These are phyloP conservation scores for Pavo muticus DNA, from an alignment of 2,113 vertebrate species.

Conservation along the genomic window DNA sequence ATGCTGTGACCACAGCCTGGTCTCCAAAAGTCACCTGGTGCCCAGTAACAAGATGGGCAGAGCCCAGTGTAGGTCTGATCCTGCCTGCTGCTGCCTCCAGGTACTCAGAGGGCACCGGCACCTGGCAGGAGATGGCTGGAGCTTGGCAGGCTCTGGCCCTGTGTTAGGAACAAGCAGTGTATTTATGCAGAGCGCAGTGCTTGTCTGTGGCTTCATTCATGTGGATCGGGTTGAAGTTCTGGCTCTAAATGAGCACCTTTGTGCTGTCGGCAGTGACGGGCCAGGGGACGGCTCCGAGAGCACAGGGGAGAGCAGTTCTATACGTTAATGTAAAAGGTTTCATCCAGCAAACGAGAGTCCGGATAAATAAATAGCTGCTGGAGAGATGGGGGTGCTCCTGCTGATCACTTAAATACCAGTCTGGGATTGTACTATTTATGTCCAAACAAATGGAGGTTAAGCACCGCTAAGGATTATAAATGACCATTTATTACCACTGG, in stretches of 20 bases:
- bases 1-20: rapidly evolving
- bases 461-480: constrained; percentile 1
- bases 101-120: not conserved
- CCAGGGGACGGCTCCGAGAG: not conserved
- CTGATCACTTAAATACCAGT: constrained; percentile 32
- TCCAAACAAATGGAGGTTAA: constrained; percentile 29
- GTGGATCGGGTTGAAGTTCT: constrained; percentile 33
- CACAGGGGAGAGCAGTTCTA: constrained; percentile 41
- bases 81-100: not conserved
- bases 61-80: rapidly evolving
- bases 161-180: not conserved
- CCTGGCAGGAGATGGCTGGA: not conserved
- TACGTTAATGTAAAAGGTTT: not conserved
- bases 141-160: not conserved
- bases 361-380: constrained; percentile 41
- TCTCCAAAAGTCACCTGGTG: not conserved
- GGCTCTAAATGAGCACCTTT: constrained; percentile 70
- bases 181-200: constrained; percentile 17
- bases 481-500: not conserved
- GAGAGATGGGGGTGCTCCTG: not conserved
- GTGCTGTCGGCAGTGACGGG: constrained; percentile 31
- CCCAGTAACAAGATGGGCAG: not conserved
- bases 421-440: constrained; percentile 27
- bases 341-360: not conserved
- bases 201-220: constrained; percentile 45